Conservation (phyloP, 2,797 vertebrate genomes). For the Lutjanus campechanus region DNA sequence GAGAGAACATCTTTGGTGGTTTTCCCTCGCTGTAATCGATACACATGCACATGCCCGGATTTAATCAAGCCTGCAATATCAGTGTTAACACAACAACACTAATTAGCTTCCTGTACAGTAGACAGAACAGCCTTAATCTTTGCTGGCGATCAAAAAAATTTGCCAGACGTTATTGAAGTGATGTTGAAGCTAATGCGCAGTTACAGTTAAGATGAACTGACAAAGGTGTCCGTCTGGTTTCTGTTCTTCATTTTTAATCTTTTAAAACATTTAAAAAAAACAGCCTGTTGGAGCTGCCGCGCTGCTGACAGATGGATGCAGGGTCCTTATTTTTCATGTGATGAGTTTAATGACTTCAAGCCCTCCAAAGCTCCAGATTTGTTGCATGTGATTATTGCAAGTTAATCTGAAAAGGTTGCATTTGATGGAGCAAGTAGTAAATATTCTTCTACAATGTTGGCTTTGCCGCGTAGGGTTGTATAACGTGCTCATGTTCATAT, state of each 20-base stretch:
- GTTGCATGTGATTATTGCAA: background rate
- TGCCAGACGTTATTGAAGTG: constrained; percentile 39
- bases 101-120: constrained; percentile 64
- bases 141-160: constrained; percentile 46
- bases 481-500: background rate
- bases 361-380: background rate
- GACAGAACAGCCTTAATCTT: constrained; percentile 54
- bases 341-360: background rate
- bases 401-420: background rate
- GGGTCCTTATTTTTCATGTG: background rate
- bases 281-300: background rate
- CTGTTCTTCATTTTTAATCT: constrained; percentile 17
- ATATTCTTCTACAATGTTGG: constrained; percentile 1
- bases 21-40: constrained; percentile 68
- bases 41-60: constrained; percentile 55
- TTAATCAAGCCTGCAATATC: constrained; percentile 71
- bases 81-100: constrained; percentile 60
- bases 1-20: constrained; percentile 68
- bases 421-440: background rate
- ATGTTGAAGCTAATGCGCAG: constrained; percentile 14
- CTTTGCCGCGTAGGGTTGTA: background rate
- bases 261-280: constrained; percentile 4
- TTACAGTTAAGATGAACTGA: constrained; percentile 34
- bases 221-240: constrained; percentile 22
- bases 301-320: background rate